These are phyloP conservation scores for Trachurus trachurus DNA, from an alignment of 2,797 vertebrate genomes.

Conservation along the genomic window DNA sequence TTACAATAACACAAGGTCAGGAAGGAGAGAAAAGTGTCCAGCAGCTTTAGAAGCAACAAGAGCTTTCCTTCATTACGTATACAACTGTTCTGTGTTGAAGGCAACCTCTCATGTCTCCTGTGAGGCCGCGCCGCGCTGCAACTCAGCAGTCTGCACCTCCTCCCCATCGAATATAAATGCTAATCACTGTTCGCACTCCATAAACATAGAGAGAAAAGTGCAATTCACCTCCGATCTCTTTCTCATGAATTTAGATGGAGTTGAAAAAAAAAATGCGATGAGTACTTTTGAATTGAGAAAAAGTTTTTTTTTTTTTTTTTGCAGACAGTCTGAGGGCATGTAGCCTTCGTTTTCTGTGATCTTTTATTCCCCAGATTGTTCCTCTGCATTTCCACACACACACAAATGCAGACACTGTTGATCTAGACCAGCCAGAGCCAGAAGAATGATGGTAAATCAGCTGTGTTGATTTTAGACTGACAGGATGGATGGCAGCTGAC, in stretches of 20 bases:
- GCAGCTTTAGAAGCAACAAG: constrained; percentile 75
- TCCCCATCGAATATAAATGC: constrained; percentile 84
- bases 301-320: constrained; percentile 52
- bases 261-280: constrained; percentile 31
- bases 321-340: constrained; percentile 27
- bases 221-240: constrained; percentile 75
- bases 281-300: constrained; percentile 59
- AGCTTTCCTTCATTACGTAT: constrained; percentile 81
- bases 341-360: constrained; percentile 24
- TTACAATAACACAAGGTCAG: constrained; percentile 80
- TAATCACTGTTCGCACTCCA: constrained; percentile 83
- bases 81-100: constrained; percentile 82
- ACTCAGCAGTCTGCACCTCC: constrained; percentile 80
- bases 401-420: background rate
- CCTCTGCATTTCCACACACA: constrained; percentile 8
- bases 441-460: constrained; percentile 64
- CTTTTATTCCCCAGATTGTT: constrained; percentile 10
- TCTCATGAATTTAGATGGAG: constrained; percentile 85
- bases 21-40: constrained; percentile 70
- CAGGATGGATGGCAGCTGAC: constrained; percentile 67
- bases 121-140: constrained; percentile 68
- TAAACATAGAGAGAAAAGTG: constrained; percentile 80
- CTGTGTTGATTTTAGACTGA: constrained; percentile 69
- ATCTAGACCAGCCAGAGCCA: constrained; percentile 42
- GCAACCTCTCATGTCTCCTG: constrained; percentile 74